These are phyloP conservation scores for Diloba caeruleocephala DNA, from an alignment of 2,888 invertebrate genomes.

Conservation along the genomic window DNA sequence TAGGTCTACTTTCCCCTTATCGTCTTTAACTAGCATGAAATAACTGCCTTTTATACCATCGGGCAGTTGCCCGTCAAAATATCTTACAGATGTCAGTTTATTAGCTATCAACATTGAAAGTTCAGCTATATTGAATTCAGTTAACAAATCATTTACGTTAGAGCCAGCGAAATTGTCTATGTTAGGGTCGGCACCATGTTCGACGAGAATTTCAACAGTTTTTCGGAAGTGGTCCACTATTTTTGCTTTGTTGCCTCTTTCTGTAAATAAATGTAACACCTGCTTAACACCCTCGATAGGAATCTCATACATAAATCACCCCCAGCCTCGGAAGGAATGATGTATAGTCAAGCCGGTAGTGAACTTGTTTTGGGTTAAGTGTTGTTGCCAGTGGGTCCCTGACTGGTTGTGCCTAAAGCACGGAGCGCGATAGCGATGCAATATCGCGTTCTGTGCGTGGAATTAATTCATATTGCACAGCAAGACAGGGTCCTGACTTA, in stretches of 20 bases:
- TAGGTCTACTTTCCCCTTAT: constrained; percentile 56
- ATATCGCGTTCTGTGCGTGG: too few species aligned
- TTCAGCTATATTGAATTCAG: constrained; percentile 72
- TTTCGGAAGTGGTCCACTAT: constrained; percentile 67
- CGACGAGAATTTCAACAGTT: constrained; percentile 78
- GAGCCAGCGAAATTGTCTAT: constrained; percentile 80
- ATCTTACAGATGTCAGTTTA: constrained; percentile 53
- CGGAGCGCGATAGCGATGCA: too few species aligned
- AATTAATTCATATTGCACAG: too few species aligned
- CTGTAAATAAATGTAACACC: constrained; percentile 57
- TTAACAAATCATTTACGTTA: constrained; percentile 78
- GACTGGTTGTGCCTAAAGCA: too few species aligned
- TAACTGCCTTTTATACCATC: constrained; percentile 38
- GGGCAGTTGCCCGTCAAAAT: constrained; percentile 29
- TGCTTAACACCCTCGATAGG: too few species aligned
- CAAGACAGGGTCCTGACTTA: too few species aligned
- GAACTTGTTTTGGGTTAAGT: too few species aligned
- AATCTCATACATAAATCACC: too few species aligned
- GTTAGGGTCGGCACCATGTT: constrained; percentile 78
- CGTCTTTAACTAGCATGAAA: constrained; percentile 65
- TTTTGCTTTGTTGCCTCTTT: constrained; percentile 67
- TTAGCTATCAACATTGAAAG: constrained; percentile 71
- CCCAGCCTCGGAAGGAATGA: too few species aligned
- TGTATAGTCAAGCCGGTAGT: too few species aligned
- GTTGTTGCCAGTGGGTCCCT: too few species aligned